A percentile compares a stretch with the other conserved stretches of the same genome.
Conservation (phyloP, 2,888 invertebrate genomes). For the Dysmachus trigonus region DNA sequence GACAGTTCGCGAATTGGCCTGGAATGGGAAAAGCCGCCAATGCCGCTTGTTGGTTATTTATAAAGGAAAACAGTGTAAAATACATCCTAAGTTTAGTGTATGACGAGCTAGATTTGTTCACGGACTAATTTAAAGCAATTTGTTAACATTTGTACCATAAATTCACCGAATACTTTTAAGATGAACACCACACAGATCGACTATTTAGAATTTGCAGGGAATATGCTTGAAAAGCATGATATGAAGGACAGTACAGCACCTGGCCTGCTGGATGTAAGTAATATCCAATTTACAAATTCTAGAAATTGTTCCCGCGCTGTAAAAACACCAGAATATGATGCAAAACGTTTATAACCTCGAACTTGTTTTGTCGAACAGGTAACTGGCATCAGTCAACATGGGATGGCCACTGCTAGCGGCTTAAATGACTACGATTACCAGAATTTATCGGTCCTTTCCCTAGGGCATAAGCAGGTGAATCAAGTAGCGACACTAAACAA, state of each 20-base stretch:
- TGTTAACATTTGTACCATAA: not conserved
- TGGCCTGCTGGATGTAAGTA: conserved; percentile 60
- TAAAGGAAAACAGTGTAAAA: not conserved
- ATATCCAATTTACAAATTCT: not conserved
- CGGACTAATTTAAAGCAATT: not conserved
- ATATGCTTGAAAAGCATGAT: conserved; percentile 78
- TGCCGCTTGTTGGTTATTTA: not conserved
- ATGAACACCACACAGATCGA: conserved; percentile 62
- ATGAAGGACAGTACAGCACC: conserved; percentile 58
- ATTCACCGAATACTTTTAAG: not conserved
- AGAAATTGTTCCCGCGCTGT: not conserved
- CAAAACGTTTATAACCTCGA: not conserved
- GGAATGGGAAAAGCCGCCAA: not conserved
- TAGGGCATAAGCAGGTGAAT: conserved; percentile 75
- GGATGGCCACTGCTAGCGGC: conserved; percentile 87
- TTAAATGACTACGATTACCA: conserved; percentile 92
- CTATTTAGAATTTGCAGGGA: conserved; percentile 80
- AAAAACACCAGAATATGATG: not conserved
- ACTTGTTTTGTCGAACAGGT: conserved; percentile 62
- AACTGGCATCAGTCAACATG: conserved; percentile 73
- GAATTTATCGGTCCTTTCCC: conserved; percentile 74
- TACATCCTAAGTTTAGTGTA: not conserved
- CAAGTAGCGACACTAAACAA: conserved; percentile 83
- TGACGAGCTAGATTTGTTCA: not conserved
- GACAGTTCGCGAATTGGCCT: not conserved